Evolutionary conservation across 2,888 invertebrate species (phyloP).

Genomic region (Rotaria sp.): DNA sequence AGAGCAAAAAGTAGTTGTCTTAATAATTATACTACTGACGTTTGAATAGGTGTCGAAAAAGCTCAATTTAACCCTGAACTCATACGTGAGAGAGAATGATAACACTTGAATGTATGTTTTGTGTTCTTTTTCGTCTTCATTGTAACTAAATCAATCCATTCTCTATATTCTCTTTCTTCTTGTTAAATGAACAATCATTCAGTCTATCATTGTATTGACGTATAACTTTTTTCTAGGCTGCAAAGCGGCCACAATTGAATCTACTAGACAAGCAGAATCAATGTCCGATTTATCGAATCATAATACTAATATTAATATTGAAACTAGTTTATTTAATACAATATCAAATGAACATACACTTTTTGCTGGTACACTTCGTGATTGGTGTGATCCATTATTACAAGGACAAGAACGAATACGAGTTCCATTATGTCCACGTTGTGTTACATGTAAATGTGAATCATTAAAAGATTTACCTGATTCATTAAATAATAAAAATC

Average conservation of each 20-base stretch:
- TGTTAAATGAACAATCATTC: neutral
- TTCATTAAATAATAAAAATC: neutral
- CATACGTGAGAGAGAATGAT: neutral
- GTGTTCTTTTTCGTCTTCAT: neutral
- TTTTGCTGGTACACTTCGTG: neutral
- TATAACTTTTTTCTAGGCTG: neutral
- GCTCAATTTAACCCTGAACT: neutral
- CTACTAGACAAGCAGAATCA: neutral
- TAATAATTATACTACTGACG: slow-evolving; percentile 1
- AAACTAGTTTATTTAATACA: neutral
- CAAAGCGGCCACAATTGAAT: neutral
- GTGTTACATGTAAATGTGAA: neutral
- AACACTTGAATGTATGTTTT: neutral
- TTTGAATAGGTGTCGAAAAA: neutral
- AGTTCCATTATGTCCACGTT: neutral
- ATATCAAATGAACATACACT: neutral
- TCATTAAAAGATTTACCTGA: neutral
- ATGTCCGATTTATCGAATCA: neutral
- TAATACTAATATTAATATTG: no score
- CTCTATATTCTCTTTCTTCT: neutral
- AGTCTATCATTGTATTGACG: neutral
- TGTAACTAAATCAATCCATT: neutral
- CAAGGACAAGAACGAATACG: neutral
- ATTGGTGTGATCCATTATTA: slow-evolving; percentile 13
- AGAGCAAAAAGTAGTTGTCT: neutral